Conservation (phyloP, 2,797 vertebrate genomes). For the Lacerta bilineata region DNA sequence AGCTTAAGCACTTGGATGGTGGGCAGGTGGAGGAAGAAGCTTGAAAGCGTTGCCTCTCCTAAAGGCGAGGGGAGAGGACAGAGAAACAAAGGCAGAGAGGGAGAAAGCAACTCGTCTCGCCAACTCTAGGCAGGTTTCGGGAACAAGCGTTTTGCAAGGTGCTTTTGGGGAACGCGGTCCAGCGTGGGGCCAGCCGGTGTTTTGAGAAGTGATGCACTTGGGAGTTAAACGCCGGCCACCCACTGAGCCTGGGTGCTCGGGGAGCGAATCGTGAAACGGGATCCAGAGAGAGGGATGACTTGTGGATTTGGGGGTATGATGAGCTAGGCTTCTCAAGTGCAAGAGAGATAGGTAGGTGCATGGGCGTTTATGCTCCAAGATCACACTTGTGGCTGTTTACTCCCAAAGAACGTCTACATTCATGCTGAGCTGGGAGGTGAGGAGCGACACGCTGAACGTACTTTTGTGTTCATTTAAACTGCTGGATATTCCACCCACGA, state of each 20-base stretch:
- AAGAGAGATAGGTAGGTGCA: background rate
- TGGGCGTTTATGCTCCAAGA: too few species aligned
- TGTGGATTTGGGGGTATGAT: background rate
- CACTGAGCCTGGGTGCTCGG: background rate
- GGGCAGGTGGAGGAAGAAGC: background rate
- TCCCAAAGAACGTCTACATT: too few species aligned
- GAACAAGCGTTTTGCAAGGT: background rate
- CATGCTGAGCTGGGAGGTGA: too few species aligned
- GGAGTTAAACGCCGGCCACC: background rate
- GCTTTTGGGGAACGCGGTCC: background rate
- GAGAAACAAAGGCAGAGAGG: background rate
- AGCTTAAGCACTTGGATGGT: background rate
- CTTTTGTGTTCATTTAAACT: too few species aligned
- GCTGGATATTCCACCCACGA: too few species aligned
- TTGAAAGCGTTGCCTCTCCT: background rate
- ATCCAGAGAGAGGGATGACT: background rate
- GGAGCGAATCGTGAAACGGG: background rate
- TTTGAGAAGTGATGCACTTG: slow-evolving; percentile 3
- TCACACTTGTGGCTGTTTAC: too few species aligned
- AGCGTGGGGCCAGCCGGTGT: background rate
- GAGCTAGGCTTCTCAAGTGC: background rate
- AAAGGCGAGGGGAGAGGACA: background rate
- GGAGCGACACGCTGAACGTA: too few species aligned
- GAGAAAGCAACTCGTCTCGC: background rate
- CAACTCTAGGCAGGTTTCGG: background rate